Evolutionary conservation across 2,888 invertebrate genomes (phyloP), one percentile per base, ranked within the genome.

Genomic region (Mystacides longicornis): DNA sequence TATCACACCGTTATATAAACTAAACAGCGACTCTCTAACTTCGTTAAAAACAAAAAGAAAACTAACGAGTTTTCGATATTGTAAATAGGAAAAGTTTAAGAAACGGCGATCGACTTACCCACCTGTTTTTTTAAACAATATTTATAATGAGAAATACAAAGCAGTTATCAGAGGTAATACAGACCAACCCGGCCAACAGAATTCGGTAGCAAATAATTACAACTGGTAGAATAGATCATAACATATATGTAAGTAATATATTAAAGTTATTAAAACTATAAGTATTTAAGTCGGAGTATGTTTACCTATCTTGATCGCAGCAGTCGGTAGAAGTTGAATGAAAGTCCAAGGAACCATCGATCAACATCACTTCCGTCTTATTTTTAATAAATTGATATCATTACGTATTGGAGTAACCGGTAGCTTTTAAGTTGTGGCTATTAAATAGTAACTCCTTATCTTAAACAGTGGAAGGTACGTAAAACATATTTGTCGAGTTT

Each of bases 131-230:
- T n/a, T n/a, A n/a, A n/a, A n/a, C n/a, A n/a, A n/a, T n/a, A n/a
- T n/a, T n/a, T n/a, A n/a, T n/a, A n/a, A n/a, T n/a, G n/a, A n/a
- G n/a, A n/a, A n/a, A 37, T 37, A 37, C 3, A 16, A 7, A 37
- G 3, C 4, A 37, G 14, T 7, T 7, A 27, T 27, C 14, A 14
- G 4, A 7, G 14, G 37, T 52, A 47, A 37, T 49, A 54, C 51
- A 51, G 48, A 27, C 43, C 54, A 57, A 57, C 54, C 57, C 54
- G 54, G 49, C 48, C 54, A 58, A 58, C 55, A 58, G 56, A 60
- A 60, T 58, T 60, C 60, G 55, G 60, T 60, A 60, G 60, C 60
- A 43, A 48, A 51, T 60, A 60, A 60, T 60, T 60, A 58, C 54
- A 56, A 51, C 48, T 52, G 16, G 3, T 16, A n/a, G 14, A 4